Base-by-base conservation (phyloP, 2,797 vertebrate genomes). In the Hephaestus fuliginosus region DNA sequence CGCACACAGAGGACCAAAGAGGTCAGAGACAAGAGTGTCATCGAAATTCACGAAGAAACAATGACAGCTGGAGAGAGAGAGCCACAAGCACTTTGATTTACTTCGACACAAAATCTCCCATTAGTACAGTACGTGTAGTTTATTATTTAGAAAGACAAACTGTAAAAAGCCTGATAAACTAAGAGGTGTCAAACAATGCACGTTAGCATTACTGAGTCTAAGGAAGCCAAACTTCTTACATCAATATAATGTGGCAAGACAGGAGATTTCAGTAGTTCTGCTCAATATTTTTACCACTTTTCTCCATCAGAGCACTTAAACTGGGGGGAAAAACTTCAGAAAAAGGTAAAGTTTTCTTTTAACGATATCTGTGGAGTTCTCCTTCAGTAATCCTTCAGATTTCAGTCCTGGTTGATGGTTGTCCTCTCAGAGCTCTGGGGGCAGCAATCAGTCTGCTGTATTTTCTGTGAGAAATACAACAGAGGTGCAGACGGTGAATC, bases 1-100 rank as follows among this genome's bases (percentile, higher is more conserved):
- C 36, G 61, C 77, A 76, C 82, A 79, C 46, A 67, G 81, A 80
- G 71, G 77, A 73, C 77, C 85, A 69, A 52, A 70, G 66, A 86
- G 76, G 78, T 83, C 76, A 86, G 63, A 74, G 67, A 79, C 62
- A 10, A 62, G 49, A 43, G 66, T 70, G 74, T 36, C 76, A 51
- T 58, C 46, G 64, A 68, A 80, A 86, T 70, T 63, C 69, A 64
- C 28, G 17, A 68, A 72, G 77, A 86, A 79, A 82, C 9, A 8
- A 25, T 20, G 72, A 76, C 44, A 69, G 41, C 28, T 68, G 70
- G 25, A 25, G 25, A 25, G 63, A 73, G 33, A 63, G 65, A 58
- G 53, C 62, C 74, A 81, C 74, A 72, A 39, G 48, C 44, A 18
- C 15, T 46, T 15, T 78, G 76, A 82, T 84, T 87, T 52, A 83